Conservation (phyloP, 1,140 invertebrate species). For the Nephila pilipes region DNA sequence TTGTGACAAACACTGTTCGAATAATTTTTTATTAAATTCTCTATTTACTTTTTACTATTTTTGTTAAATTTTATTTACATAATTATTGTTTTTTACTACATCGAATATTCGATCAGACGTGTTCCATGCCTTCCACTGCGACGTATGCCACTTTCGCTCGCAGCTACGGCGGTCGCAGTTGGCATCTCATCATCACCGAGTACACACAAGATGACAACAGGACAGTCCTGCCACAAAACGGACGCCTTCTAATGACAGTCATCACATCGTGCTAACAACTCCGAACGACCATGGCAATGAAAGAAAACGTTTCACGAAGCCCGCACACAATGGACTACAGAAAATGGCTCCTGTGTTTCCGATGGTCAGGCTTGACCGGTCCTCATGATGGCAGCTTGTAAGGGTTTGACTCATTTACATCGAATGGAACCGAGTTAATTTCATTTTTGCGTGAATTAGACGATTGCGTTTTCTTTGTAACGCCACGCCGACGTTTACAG, state of each 20-base stretch:
- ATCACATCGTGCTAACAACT: slow-evolving; percentile 61
- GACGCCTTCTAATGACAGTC: slow-evolving; percentile 55
- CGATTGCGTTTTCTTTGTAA: slow-evolving; percentile 28
- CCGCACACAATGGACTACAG: background rate
- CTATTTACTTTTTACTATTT: no score
- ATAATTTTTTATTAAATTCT: no score
- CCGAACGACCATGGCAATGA: slow-evolving; percentile 49
- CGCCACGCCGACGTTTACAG: background rate
- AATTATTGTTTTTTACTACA: no score
- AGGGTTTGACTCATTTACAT: slow-evolving; percentile 51
- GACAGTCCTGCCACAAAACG: slow-evolving; percentile 54
- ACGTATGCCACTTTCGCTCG: background rate
- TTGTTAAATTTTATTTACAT: no score
- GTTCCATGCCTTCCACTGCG: background rate
- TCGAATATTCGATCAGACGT: no score
- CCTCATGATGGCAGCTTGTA: slow-evolving; percentile 38
- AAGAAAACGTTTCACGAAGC: slow-evolving; percentile 7
- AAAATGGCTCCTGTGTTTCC: slow-evolving; percentile 41
- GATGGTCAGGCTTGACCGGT: slow-evolving; percentile 69
- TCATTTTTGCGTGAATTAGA: slow-evolving; percentile 63
- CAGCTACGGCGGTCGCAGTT: background rate
- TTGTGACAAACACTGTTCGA: no score
- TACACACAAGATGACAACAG: slow-evolving; percentile 49
- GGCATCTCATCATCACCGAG: slow-evolving; percentile 31
- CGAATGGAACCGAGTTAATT: slow-evolving; percentile 54